Evolutionary conservation across 1,140 invertebrate genomes (phyloP).

Genomic region (Episyrphus balteatus): DNA sequence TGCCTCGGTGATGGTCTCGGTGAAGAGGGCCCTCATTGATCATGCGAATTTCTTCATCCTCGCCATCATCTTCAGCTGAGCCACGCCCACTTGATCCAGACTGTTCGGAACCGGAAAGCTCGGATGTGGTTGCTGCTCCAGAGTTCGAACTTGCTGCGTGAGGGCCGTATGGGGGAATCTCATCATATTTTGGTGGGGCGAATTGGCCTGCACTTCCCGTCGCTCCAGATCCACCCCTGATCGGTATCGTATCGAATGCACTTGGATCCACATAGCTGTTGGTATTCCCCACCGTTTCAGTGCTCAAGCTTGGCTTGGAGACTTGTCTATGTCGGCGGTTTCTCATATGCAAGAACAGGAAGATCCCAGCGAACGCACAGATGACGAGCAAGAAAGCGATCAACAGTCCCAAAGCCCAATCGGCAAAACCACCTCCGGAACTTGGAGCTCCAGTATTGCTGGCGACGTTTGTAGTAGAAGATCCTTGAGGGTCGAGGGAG

Average conservation of each 20-base stretch:
- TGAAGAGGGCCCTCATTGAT: constrained; percentile 83
- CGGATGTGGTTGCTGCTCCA: constrained; percentile 75
- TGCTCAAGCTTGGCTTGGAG: constrained; percentile 60
- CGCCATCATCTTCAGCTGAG: constrained; percentile 87
- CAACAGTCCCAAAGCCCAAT: constrained; percentile 77
- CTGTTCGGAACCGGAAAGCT: constrained; percentile 79
- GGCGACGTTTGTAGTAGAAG: constrained; percentile 46
- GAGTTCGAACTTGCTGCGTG: constrained; percentile 65
- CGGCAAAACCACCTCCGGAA: constrained; percentile 56
- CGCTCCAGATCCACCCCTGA: constrained; percentile 45
- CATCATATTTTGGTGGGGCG: constrained; percentile 81
- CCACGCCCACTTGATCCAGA: constrained; percentile 90
- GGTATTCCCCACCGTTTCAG: constrained; percentile 55
- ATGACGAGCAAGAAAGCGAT: constrained; percentile 72
- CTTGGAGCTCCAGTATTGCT: constrained; percentile 39
- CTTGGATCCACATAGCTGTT: constrained; percentile 74
- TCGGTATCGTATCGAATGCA: constrained; percentile 79
- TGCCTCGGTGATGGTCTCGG: constrained; percentile 49
- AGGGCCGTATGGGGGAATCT: constrained; percentile 73
- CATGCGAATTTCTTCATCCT: constrained; percentile 95
- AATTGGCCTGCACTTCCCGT: constrained; percentile 55
- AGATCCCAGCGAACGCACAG: constrained; percentile 66
- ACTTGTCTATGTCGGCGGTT: constrained; percentile 72
- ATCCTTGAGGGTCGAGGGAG: constrained; percentile 56
- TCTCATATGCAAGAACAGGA: constrained; percentile 72